phyloP scores from a whole-genome alignment of 1,140 invertebrate species.

The Patella vulgata region DNA sequence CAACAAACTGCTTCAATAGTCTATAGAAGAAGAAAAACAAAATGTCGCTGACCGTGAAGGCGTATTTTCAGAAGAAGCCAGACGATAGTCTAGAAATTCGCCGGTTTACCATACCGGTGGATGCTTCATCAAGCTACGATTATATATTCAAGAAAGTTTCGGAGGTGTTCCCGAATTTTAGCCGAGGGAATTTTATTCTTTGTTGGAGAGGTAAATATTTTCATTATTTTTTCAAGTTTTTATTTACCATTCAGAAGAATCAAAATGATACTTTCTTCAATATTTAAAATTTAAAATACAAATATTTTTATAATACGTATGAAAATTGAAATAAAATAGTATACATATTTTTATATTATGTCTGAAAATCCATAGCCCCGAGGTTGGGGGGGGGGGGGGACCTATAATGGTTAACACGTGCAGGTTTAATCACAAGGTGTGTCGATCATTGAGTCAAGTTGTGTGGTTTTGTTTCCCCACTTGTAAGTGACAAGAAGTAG shows the following conservation, averaged over 20 bases:
- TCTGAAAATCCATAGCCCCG: no score
- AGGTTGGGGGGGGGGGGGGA: no score
- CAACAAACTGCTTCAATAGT: no score
- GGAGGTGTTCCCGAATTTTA: constrained; percentile 47
- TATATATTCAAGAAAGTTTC: constrained; percentile 48
- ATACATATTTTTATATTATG: no score
- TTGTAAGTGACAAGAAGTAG: no score
- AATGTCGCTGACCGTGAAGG: constrained; percentile 54
- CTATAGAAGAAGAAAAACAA: background rate
- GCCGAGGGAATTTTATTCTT: constrained; percentile 40
- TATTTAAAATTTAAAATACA: constrained; percentile 17
- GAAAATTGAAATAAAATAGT: constrained; percentile 17
- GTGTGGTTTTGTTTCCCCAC: no score
- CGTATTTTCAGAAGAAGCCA: constrained; percentile 44
- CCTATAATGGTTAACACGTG: no score
- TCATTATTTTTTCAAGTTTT: background rate
- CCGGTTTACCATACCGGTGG: constrained; percentile 45
- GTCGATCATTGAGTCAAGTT: no score
- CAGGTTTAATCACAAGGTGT: no score
- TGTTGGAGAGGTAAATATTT: constrained; percentile 55
- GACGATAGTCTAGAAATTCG: constrained; percentile 48
- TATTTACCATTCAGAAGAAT: background rate
- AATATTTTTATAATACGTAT: constrained; percentile 18
- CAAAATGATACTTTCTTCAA: background rate
- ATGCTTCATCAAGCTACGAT: constrained; percentile 43